Base-by-base conservation (phyloP, 2,888 invertebrate species). In the Shargacucullia verbasci region DNA sequence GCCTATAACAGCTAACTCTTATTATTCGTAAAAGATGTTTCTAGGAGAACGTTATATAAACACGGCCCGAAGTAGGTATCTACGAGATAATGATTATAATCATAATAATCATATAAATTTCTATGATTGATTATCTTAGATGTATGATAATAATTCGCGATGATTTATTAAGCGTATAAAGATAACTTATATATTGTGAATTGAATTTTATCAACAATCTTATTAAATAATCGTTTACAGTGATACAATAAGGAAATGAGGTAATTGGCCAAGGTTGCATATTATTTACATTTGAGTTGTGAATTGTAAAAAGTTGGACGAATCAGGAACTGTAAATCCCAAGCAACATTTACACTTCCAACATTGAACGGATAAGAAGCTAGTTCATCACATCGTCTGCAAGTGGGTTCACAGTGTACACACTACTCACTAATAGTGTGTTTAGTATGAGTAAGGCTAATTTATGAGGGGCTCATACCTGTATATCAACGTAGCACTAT, bases 401-500 rank as follows among this genome's bases (percentile, higher is more conserved):
- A 33, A 56, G 43, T 34, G 49, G 44, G 25, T 27, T 34, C 43
- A 27, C 65, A 5, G 13, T 4, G 20, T 20, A 20, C 2, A 20
- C 29, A 29, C 20, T 20, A 39, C 41, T 31, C 34, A 50, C 43
- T 4, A 6, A 43, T 58, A 41, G 44, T 41, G 37, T 44, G 43
- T 37, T 71, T 45, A 47, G 49, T 57, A 47, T 55, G 41, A 72
- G 64, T 46, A 57, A 61, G 27, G 33, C 31, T 37, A 57, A 67
- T 60, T 63, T 53, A 58, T 52, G 47, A 45, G 43, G 34, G 15
- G 40, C 47, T 73, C 60, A 70, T 62, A 70, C 70, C 61, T 74
- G 63, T 70, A 61, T 58, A 72, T 80, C 73, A 75, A 59, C 73
- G 56, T 49, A 50, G 39, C 53, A 72, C 50, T 75, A 76, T 78